phyloP scores from a whole-genome alignment of 2,888 invertebrate genomes.

The Tipula vernalis region DNA sequence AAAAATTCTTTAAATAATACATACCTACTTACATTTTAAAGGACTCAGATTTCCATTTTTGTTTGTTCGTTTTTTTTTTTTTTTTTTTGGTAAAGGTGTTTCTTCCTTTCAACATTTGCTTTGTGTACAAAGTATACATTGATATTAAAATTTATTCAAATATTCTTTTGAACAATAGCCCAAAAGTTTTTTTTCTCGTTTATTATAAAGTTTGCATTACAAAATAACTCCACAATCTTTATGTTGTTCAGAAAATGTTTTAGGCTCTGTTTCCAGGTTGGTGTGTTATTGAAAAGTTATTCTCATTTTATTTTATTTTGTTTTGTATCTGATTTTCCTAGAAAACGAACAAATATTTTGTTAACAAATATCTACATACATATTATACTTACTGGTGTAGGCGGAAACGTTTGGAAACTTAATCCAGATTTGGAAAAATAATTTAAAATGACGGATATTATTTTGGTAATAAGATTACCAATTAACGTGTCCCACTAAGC shows the following conservation, averaged over 20 bases:
- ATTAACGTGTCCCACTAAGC: no score
- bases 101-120: neutral
- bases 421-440: no score
- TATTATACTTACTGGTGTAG: neutral
- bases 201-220: neutral
- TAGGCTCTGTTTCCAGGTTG: neutral
- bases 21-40: neutral
- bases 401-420: no score
- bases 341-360: neutral
- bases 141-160: neutral
- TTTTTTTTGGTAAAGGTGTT: neutral
- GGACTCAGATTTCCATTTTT: neutral
- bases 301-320: neutral
- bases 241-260: neutral
- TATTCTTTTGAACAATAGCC: neutral
- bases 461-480: no score
- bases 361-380: neutral
- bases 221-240: neutral
- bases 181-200: neutral
- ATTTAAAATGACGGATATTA: no score
- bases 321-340: no score
- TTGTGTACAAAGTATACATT: neutral
- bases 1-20: neutral
- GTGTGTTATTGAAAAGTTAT: neutral
- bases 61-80: no score